A percentile compares a stretch with the other conserved stretches of the same genome.
Conservation (phyloP, 2,888 invertebrate species). For the Leistus spinibarbis region DNA sequence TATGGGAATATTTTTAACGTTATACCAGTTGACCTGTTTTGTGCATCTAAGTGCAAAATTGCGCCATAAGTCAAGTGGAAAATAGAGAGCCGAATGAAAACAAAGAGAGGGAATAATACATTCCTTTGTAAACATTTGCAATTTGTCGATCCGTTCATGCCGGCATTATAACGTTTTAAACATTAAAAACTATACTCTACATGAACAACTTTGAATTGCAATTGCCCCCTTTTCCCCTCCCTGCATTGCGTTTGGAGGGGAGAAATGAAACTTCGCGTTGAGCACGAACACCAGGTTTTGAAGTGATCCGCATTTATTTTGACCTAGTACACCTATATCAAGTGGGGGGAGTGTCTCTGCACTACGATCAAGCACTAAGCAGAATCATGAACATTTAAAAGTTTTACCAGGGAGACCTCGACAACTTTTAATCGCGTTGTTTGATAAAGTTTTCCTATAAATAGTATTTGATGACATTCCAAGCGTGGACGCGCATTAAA, state of each 20-base stretch:
- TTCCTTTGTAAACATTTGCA: not conserved
- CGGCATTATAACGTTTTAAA: not conserved
- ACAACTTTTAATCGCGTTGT: conserved; percentile 37
- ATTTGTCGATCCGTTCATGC: not conserved
- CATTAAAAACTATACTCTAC: conserved; percentile 12
- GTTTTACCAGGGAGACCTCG: conserved; percentile 28
- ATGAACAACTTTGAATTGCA: conserved; percentile 25
- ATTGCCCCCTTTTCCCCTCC: too few species aligned
- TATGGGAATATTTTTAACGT: not conserved
- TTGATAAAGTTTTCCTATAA: conserved; percentile 37
- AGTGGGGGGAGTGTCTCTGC: not conserved
- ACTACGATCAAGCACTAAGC: not conserved
- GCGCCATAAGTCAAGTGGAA: not conserved
- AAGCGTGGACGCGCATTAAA: conserved; percentile 32
- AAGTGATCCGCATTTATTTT: conserved; percentile 11
- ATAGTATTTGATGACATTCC: conserved; percentile 39
- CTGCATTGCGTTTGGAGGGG: too few species aligned
- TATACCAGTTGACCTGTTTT: not conserved
- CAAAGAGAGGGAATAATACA: not conserved
- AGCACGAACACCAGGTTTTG: not conserved
- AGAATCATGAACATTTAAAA: conserved; percentile 37
- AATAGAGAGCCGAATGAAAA: not conserved
- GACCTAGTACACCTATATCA: not conserved
- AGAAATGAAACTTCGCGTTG: not conserved
- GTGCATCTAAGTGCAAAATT: not conserved